Base-by-base conservation (phyloP, 2,113 vertebrate species). In the Colius striatus region DNA sequence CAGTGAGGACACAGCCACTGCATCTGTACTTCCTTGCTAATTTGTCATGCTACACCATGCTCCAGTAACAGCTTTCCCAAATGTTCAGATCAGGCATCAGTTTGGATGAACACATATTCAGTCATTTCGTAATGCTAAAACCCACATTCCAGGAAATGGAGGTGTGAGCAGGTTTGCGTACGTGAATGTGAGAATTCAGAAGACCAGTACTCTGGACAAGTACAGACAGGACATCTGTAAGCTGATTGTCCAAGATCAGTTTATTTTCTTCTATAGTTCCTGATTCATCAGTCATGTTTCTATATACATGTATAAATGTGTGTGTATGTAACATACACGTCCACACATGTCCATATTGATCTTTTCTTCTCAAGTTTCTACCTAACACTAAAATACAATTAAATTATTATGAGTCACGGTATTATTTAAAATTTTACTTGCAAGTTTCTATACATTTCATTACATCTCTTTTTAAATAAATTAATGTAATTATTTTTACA, bases 261-360 rank as follows among this genome's bases (percentile, higher is more conserved):
- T 84, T 67, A 32, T 77, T 57, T 74, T 86, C 48, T 80, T 20
- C 8, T 58, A 58, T 78, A 58, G 32, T 61, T 66, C 21, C n/a
- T 43, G 8, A 4, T n/a, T 86, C 36, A 48, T 13, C 1, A 21
- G 16, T 61, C 12, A 25, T 50, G 5, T 26, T 65, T 65, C 26
- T 62, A 8, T 41, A 15, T 41, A 61, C 20, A 16, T 10, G 4
- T 62, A 1, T 43, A 8, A 29, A 13, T 41, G 5, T 25, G 14
- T 13, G 6, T 23, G 20, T 38, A 23, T 15, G 38, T 18, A 36
- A 89, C 51, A 43, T 30, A 8, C 7, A 25, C 6, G 43, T 25
- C 5, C 13, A 74, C 6, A 22, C 3, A 34, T 38, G 60, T 14
- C 30, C 18, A 57, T 13, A 27, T 27, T 0, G 0, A 41, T 12